A percentile compares a stretch with the other conserved stretches of the same genome.
Evolutionary conservation across 2,888 invertebrate species (phyloP).

Genomic region (Crocallis elinguaria): DNA sequence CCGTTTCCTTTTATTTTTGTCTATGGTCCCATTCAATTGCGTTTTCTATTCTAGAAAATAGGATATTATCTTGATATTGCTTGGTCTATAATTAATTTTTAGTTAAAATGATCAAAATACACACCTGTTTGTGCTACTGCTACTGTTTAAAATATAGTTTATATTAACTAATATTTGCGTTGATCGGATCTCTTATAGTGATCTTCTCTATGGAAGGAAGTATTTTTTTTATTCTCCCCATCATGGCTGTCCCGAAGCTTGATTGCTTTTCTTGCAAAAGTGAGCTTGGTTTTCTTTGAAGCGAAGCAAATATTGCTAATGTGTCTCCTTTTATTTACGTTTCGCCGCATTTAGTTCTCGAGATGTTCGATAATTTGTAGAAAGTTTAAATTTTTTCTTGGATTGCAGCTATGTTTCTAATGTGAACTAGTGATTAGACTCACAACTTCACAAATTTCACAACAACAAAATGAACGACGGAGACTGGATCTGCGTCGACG

Average conservation of each 20-base stretch:
- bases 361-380: slow-evolving; percentile 45
- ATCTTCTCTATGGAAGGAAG: slow-evolving; percentile 34
- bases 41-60: too few relatives aligned
- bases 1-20: too few relatives aligned
- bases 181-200: slow-evolving; percentile 29
- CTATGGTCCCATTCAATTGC: too few relatives aligned
- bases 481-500: slow-evolving; percentile 88
- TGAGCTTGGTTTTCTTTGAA: slow-evolving; percentile 80
- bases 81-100: too few relatives aligned
- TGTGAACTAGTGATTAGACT: slow-evolving; percentile 38
- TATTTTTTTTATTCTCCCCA: slow-evolving; percentile 51
- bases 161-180: slow-evolving; percentile 14
- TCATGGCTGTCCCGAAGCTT: slow-evolving; percentile 71
- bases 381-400: slow-evolving; percentile 32
- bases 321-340: slow-evolving; percentile 73
- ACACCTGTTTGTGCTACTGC: too few relatives aligned
- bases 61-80: too few relatives aligned
- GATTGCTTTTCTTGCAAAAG: slow-evolving; percentile 78
- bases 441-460: too few relatives aligned
- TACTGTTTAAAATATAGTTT: not conserved
- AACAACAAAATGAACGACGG: slow-evolving; percentile 81
- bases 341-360: slow-evolving; percentile 42
- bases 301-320: slow-evolving; percentile 59
- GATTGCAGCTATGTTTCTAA: slow-evolving; percentile 46
- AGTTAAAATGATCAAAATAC: too few relatives aligned